phyloP scores from a whole-genome alignment of 2,888 invertebrate genomes.

The Folsomia manolachei region DNA sequence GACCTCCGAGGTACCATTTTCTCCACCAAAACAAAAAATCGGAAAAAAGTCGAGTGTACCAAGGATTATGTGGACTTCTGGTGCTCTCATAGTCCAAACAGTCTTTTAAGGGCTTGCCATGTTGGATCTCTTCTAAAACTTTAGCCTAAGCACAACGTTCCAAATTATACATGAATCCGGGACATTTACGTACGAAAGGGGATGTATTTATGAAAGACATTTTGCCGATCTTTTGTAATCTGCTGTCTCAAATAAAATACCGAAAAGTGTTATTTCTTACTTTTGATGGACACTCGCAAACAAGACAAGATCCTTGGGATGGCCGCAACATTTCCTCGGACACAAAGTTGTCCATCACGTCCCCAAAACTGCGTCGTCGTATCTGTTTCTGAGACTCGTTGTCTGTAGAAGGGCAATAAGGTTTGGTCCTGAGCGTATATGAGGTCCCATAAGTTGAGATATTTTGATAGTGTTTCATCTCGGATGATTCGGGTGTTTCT shows the following conservation, averaged over 20 bases:
- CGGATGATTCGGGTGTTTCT: not conserved
- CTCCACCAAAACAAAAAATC: slow-evolving; percentile 48
- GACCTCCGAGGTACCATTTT: slow-evolving; percentile 47
- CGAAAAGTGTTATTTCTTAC: not conserved
- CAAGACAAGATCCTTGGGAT: not conserved
- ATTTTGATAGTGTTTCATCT: not conserved
- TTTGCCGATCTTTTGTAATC: not conserved
- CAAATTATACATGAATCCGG: no score
- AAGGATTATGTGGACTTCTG: slow-evolving; percentile 43
- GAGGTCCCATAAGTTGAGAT: not conserved
- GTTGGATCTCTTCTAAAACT: not conserved
- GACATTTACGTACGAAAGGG: no score
- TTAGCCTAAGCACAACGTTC: not conserved
- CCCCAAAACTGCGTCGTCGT: not conserved
- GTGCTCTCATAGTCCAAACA: slow-evolving; percentile 47
- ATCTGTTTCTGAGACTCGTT: not conserved
- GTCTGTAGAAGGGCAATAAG: not conserved
- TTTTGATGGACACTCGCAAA: not conserved
- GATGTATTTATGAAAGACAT: not conserved
- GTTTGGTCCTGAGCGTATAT: not conserved
- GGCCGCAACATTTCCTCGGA: not conserved
- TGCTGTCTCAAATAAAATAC: not conserved
- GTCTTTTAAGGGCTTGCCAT: slow-evolving; percentile 30
- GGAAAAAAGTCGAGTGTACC: slow-evolving; percentile 47
- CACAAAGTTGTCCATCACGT: not conserved